Conservation (phyloP, 2,113 vertebrate species). For the Petrocephalus zakoni region DNA sequence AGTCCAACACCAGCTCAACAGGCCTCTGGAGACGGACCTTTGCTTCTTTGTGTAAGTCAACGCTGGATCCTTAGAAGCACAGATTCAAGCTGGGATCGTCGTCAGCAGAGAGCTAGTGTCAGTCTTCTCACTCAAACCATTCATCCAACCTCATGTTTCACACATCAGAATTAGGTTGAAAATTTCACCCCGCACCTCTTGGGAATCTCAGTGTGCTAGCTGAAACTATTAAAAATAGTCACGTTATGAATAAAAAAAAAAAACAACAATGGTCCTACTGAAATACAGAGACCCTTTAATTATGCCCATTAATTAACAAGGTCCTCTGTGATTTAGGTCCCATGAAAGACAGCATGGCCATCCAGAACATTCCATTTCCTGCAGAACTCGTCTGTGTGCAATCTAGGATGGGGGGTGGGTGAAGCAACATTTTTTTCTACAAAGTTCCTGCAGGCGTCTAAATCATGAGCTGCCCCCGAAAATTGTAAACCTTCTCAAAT, state of each 20-base stretch:
- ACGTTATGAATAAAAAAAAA: slow-evolving; percentile 16
- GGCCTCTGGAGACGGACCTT: background rate
- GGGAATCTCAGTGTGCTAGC: slow-evolving; percentile 28
- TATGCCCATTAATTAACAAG: slow-evolving; percentile 46
- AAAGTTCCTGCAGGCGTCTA: background rate
- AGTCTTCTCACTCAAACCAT: background rate
- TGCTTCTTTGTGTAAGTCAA: background rate
- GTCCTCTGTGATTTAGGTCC: slow-evolving; percentile 40
- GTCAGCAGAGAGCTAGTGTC: background rate
- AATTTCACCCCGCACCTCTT: slow-evolving; percentile 36
- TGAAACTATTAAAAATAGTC: slow-evolving; percentile 41
- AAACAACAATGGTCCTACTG: slow-evolving; percentile 41
- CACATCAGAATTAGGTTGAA: slow-evolving; percentile 34
- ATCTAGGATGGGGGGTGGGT: background rate
- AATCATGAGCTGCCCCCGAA: too few species aligned
- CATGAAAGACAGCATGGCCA: slow-evolving; percentile 27
- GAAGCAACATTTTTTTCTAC: background rate
- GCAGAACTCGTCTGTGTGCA: background rate
- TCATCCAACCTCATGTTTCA: slow-evolving; percentile 29
- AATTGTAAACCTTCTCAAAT: background rate
- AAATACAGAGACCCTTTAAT: slow-evolving; percentile 43
- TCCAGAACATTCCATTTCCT: slow-evolving; percentile 24
- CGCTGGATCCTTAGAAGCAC: background rate
- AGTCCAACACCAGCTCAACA: background rate
- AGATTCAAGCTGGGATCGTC: background rate